Base-by-base conservation (phyloP, 2,113 vertebrate species). In the Cyprinodon variegatus region DNA sequence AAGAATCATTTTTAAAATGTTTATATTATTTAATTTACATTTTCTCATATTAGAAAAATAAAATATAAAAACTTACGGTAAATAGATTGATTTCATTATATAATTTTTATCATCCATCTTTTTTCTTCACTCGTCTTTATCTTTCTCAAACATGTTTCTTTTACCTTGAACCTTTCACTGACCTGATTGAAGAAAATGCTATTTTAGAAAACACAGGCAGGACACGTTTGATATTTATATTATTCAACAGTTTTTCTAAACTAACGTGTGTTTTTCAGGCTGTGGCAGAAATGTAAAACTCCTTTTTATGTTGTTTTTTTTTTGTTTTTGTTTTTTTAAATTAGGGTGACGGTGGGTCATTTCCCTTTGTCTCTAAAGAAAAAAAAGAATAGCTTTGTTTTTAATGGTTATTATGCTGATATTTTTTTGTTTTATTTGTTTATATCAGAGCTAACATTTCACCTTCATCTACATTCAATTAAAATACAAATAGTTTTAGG, bases 391-490 rank as follows among this genome's bases (percentile, higher is more conserved):
- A n/a, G 53, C 50, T 61, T 43, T 78, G 78, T 61, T 38, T 14
- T n/a, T 36, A 20, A 46, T 48, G 57, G 45, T 61, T 63, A 57
- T 74, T 61, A 37, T 60, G 38, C 77, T 70, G 45, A 84, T 81
- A 84, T 81, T 76, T 61, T 76, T 82, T 79, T 69, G 29, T 29
- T 29, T 37, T 7, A 36, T 63, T 14, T 40, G 39, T 46, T 29
- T 29, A 29, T 50, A 3, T 76, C 29, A 59, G 29, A 9, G 17
- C 14, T 14, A 57, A 57, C 50, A 10, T 20, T 20, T n/a, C 9
- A n/a, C 17, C 7, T 57, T 17, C 2, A 0, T 59, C 43, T 64
- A 70, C 1, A 29, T 29, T 29, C 29, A 29, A 29, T 29, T 29
- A 29, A 29, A 29, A 1, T 64, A 38, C 14, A 45, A 39, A 40